Conservation (phyloP, 2,113 vertebrate genomes). For the Vombatus ursinus region DNA sequence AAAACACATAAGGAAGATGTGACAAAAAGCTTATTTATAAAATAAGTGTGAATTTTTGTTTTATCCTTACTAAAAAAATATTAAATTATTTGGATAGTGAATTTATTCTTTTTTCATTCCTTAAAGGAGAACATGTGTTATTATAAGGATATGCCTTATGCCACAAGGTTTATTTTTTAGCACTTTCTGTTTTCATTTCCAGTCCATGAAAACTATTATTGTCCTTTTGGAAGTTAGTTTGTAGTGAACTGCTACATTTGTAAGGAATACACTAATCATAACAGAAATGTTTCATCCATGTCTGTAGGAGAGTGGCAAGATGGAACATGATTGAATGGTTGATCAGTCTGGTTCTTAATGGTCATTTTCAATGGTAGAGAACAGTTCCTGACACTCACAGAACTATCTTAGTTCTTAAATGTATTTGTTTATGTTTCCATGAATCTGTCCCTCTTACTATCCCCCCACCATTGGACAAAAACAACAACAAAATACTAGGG, state of each 20-base stretch:
- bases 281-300: conserved; percentile 59
- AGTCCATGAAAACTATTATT: conserved; percentile 65
- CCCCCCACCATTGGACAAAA: not conserved
- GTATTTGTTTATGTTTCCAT: not conserved
- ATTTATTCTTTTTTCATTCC: conserved; percentile 41
- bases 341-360: conserved; percentile 8
- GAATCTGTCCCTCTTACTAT: not conserved
- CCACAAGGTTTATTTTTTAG: conserved; percentile 43
- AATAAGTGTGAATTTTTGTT: conserved; percentile 58
- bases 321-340: conserved; percentile 45
- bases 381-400: not conserved
- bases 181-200: conserved; percentile 28
- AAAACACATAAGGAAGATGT: conserved; percentile 42
- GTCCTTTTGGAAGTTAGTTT: conserved; percentile 45
- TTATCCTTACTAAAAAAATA: conserved; percentile 60
- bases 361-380: not conserved
- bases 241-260: conserved; percentile 53
- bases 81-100: conserved; percentile 24
- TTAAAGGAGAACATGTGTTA: conserved; percentile 40
- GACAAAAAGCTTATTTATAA: conserved; percentile 46
- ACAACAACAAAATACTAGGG: not conserved
- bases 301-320: conserved; percentile 56
- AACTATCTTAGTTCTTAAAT: not conserved
- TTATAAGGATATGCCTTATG: conserved; percentile 35
- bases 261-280: conserved; percentile 65